Percentiles rank a stretch among this genome's conserved stretches.
Conservation (phyloP, 1,140 invertebrate genomes). For the Caenorhabditis briggsae region DNA sequence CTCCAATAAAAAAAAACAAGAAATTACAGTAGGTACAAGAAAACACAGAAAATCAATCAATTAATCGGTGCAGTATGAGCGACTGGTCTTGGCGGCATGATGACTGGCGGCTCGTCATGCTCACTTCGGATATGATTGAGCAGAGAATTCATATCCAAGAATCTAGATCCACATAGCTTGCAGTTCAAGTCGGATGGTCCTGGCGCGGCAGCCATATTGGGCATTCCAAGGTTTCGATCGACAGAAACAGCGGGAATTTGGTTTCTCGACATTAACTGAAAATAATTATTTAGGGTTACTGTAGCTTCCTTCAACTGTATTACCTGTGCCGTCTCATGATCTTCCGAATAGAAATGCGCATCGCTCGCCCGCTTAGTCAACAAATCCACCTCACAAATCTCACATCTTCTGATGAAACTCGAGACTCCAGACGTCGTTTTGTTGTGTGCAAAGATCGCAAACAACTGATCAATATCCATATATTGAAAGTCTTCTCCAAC, state of each 20-base stretch:
- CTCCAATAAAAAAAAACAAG: not conserved
- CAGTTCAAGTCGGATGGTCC: conserved; percentile 39
- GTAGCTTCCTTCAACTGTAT: not conserved
- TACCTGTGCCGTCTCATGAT: conserved; percentile 64
- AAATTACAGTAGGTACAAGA: not conserved
- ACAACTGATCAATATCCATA: not conserved
- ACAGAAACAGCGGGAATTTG: not conserved
- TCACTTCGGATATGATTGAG: conserved; percentile 58
- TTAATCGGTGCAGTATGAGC: conserved; percentile 53
- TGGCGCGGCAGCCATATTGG: not conserved
- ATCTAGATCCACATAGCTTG: conserved; percentile 60
- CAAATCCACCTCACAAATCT: conserved; percentile 60
- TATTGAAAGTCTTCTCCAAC: not conserved
- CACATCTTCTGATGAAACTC: conserved; percentile 49
- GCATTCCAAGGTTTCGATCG: conserved; percentile 2
- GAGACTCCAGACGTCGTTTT: conserved; percentile 5
- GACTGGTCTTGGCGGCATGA: conserved; percentile 44
- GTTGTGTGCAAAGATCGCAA: conserved; percentile 21
- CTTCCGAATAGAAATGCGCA: conserved; percentile 57
- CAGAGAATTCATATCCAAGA: conserved; percentile 56
- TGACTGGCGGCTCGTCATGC: conserved; percentile 49
- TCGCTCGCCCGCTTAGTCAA: conserved; percentile 48
- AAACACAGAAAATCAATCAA: not conserved
- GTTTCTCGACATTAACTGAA: conserved; percentile 49
- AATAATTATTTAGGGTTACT: not conserved